These are phyloP conservation scores for Okapia johnstoni DNA, from an alignment of 2,113 vertebrate genomes.

Conservation along the genomic window DNA sequence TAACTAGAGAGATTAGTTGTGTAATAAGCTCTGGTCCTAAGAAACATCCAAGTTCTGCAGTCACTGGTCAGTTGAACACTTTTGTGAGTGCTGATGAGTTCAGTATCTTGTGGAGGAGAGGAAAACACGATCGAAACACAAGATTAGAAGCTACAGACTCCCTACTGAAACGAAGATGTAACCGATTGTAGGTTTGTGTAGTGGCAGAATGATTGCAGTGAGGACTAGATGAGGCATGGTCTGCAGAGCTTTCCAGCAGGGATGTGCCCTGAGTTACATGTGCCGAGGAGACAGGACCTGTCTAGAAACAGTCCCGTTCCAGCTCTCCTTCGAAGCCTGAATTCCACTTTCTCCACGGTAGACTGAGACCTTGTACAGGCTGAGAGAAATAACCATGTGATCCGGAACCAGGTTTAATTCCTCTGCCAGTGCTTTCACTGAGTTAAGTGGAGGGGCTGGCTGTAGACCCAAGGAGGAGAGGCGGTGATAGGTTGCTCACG, in stretches of 20 bases:
- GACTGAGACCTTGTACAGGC: background rate
- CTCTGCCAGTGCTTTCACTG: background rate
- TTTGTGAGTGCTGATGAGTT: background rate
- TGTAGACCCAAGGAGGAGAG: background rate
- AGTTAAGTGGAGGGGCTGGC: background rate
- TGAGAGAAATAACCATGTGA: background rate
- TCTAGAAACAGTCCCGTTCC: background rate
- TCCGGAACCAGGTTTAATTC: background rate
- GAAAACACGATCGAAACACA: background rate
- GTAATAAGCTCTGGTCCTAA: background rate
- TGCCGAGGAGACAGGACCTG: background rate
- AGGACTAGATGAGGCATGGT: background rate
- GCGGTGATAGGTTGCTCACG: background rate
- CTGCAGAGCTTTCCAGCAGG: background rate
- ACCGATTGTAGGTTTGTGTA: background rate
- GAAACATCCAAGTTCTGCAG: background rate
- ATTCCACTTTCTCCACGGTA: background rate
- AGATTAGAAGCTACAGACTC: background rate
- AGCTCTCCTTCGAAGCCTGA: background rate
- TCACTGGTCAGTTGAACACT: background rate
- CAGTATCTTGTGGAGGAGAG: background rate
- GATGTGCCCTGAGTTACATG: too few species aligned
- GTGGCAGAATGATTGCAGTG: background rate
- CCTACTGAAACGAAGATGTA: background rate
- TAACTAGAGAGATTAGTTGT: background rate